phyloP scores from a whole-genome alignment of 30 jellyfish, hydroid and myxozoan species.

The Aurelia sp. region DNA sequence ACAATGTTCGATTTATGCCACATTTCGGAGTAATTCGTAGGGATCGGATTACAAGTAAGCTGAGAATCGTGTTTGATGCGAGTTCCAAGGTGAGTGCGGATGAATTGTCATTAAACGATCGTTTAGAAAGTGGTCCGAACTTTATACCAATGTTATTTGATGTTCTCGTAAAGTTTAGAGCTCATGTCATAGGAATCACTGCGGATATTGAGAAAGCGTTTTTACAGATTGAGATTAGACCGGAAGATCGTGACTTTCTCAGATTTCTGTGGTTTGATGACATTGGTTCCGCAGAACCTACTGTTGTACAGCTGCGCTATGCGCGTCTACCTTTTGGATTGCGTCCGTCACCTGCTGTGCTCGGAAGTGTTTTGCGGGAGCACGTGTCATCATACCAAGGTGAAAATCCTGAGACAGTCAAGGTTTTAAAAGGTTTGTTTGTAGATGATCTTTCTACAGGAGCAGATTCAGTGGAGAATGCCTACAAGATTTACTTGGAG shows the following conservation, averaged over 20 bases:
- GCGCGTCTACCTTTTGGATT: too few species aligned
- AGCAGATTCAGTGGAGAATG: too few species aligned
- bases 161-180: background rate
- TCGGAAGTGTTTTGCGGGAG: too few species aligned
- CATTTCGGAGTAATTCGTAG: background rate
- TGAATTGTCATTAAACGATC: constrained; percentile 7
- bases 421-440: too few species aligned
- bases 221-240: background rate
- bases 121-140: constrained; percentile 2
- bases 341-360: too few species aligned
- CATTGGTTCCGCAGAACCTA: background rate
- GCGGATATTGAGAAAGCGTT: too few species aligned
- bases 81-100: background rate
- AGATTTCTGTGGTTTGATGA: constrained; percentile 1
- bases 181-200: background rate
- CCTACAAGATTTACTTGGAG: too few species aligned
- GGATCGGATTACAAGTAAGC: constrained; percentile 2
- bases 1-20: constrained; percentile 8
- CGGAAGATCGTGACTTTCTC: constrained; percentile 17
- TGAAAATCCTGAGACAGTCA: too few species aligned
- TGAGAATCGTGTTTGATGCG: constrained; percentile 5
- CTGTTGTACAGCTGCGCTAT: background rate
- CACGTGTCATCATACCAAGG: too few species aligned
- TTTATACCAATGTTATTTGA: constrained; percentile 3
- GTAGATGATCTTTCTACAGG: too few species aligned